phyloP scores from a whole-genome alignment of 2,113 vertebrate species.

The Rafetus swinhoei region DNA sequence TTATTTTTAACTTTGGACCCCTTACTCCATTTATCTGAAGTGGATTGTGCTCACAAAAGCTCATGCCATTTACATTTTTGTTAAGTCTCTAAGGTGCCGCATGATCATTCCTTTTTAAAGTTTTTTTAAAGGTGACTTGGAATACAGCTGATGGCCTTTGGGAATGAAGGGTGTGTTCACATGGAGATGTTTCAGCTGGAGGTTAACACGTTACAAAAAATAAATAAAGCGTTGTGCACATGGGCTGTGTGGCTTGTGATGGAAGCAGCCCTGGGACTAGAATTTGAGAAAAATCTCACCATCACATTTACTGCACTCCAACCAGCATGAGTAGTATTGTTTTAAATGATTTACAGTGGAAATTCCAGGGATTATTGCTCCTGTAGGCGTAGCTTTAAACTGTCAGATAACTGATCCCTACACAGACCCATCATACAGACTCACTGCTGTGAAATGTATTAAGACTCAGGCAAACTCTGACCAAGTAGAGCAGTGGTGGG shows the following conservation, averaged over 20 bases:
- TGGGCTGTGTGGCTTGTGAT: neutral
- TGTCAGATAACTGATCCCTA: neutral
- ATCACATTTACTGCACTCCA: neutral
- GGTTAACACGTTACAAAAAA: neutral
- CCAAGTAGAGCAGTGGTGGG: too few species aligned
- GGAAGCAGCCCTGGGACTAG: neutral
- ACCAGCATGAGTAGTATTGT: neutral
- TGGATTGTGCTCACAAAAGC: too few species aligned
- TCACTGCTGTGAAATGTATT: too few species aligned
- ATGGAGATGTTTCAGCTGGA: neutral
- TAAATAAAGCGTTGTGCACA: neutral
- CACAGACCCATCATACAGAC: neutral
- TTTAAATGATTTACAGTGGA: neutral
- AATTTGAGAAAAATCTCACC: neutral
- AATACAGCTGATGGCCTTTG: neutral
- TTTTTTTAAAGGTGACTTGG: too few species aligned
- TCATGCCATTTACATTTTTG: too few species aligned
- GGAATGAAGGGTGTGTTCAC: neutral
- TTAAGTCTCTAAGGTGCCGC: too few species aligned
- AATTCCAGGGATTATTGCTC: neutral
- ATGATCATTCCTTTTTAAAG: too few species aligned
- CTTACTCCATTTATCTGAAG: too few species aligned
- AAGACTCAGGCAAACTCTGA: neutral
- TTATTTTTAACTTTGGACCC: too few species aligned
- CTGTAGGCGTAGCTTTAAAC: too few species aligned